A percentile compares a stretch with the other conserved stretches of the same genome.
phyloP scores from a whole-genome alignment of 2,888 invertebrate species.

The Steromphala cineraria region DNA sequence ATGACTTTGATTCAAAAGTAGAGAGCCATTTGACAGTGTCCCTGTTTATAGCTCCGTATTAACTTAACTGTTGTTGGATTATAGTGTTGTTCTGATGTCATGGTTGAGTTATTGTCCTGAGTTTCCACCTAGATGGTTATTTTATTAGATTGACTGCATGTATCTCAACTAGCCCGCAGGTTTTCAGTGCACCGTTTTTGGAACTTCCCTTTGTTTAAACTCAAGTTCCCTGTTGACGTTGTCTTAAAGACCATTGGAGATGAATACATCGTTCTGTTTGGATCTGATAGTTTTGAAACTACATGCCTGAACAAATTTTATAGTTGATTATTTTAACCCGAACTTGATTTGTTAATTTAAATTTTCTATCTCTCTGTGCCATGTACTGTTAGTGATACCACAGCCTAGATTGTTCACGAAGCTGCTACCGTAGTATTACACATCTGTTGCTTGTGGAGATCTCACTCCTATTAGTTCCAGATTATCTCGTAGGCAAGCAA shows the following conservation, averaged over 20 bases:
- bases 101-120: constrained; percentile 10
- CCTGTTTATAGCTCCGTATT: not conserved
- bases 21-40: not conserved
- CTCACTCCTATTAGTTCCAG: too few relatives aligned
- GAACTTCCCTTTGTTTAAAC: not conserved
- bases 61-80: constrained; percentile 6
- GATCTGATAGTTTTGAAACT: constrained; percentile 1
- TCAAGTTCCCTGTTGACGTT: too few relatives aligned
- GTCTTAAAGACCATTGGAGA: too few relatives aligned
- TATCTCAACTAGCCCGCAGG: not conserved
- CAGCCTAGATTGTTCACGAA: not conserved
- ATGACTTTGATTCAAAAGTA: not conserved
- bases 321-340: not conserved
- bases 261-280: not conserved
- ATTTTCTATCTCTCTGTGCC: not conserved
- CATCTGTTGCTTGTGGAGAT: not conserved
- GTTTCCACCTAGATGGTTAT: not conserved
- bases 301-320: not conserved
- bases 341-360: not conserved
- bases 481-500: too few relatives aligned
- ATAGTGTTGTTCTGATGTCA: not conserved
- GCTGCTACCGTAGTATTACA: not conserved
- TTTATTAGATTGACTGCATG: not conserved
- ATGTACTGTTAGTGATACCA: not conserved
- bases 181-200: not conserved